These are phyloP conservation scores for Entomyzon cyanotis DNA, from an alignment of 2,113 vertebrate genomes.

Conservation along the genomic window DNA sequence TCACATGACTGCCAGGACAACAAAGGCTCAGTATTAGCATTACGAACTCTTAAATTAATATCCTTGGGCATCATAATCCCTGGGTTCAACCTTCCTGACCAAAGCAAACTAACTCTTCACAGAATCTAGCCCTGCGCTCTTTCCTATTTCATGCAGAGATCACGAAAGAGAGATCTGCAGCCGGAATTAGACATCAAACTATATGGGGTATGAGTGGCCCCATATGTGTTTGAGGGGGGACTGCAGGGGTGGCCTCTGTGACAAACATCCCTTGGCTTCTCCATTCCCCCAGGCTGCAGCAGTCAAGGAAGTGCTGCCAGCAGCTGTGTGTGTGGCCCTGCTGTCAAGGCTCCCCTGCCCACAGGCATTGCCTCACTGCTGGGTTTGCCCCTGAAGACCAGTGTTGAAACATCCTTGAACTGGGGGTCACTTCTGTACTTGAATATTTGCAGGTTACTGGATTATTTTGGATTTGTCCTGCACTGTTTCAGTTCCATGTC, in stretches of 20 bases:
- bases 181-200: neutral
- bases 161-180: neutral
- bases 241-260: neutral
- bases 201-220: neutral
- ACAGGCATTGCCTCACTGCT: neutral
- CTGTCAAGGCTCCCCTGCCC: neutral
- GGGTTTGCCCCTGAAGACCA: neutral
- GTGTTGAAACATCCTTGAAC: neutral
- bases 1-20: constrained; percentile 75
- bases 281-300: neutral
- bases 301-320: neutral
- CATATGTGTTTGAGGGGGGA: neutral
- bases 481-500: neutral
- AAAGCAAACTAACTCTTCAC: neutral
- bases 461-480: neutral
- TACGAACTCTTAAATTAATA: neutral
- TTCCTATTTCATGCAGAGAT: neutral
- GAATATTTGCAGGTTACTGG: neutral
- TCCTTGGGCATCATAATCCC: neutral
- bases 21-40: neutral
- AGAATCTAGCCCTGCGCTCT: neutral
- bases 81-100: neutral
- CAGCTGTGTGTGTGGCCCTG: neutral
- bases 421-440: neutral
- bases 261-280: neutral